Base-by-base conservation (phyloP, 2,797 vertebrate species). In the Chaetophractus vellerosus region DNA sequence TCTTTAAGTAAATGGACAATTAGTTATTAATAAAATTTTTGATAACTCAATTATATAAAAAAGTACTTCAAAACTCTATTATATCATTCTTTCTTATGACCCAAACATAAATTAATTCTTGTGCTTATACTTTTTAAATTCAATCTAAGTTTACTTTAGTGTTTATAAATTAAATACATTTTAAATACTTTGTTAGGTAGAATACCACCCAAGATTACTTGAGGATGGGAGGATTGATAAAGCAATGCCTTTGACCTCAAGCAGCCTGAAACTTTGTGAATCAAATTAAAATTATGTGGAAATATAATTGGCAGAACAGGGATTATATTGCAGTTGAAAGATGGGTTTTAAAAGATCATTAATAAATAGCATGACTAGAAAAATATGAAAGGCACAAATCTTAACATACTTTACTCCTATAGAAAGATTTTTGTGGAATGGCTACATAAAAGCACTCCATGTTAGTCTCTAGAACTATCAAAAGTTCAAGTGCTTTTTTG, bases 41-140 rank as follows among this genome's bases (percentile, higher is more conserved):
- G 1, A n/a, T 63, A 85, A 1, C 12, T 36, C 3, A 84, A 12
- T 45, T 55, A 36, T 68, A 31, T n/a, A 33, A 71, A 96, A 79
- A 90, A 76, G 0, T 36, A 36, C 31, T 45, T 79, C 74, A 82
- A 50, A 52, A 15, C 19, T 68, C 1, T 52, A 19, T 45, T n/a
- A 57, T 24, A 24, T 4, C 21, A 21, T 81, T 48, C 31, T 55
- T 76, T 66, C 2, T 2, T 84, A 89, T 41, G 50, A 71, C 28
- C 4, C 38, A 86, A 94, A 82, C 6, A 38, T 52, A 82, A 76
- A 88, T 63, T 28, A 92, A 90, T 36, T 23, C 9, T 36, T 76
- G 2, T 72, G 38, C 24, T 93, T 55, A 75, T 57, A 36, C 33
- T 74, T 71, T 78, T 75, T 36, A 76, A 52, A 63, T 45, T 21